These are phyloP conservation scores for Ophiodon elongatus DNA, from an alignment of 2,113 vertebrate species.

Conservation along the genomic window DNA sequence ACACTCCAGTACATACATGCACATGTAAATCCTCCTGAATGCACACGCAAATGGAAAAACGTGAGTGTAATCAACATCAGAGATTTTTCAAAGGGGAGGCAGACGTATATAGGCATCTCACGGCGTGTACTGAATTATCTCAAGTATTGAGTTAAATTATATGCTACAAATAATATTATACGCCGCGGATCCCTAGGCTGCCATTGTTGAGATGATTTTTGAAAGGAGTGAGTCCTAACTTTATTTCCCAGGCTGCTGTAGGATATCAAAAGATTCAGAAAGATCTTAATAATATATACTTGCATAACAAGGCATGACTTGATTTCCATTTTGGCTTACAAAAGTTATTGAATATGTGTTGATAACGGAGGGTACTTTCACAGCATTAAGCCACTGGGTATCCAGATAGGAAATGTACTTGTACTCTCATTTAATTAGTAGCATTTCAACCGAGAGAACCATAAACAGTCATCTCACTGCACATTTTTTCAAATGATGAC, in stretches of 20 bases:
- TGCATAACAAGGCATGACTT: constrained; percentile 42
- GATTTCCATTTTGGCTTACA: constrained; percentile 54
- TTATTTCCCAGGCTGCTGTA: constrained; percentile 61
- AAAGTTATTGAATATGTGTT: constrained; percentile 60
- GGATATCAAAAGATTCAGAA: constrained; percentile 47
- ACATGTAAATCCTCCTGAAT: constrained; percentile 5
- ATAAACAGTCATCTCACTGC: constrained; percentile 37
- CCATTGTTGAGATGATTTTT: constrained; percentile 45
- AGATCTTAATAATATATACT: constrained; percentile 46
- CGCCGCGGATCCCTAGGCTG: constrained; percentile 47
- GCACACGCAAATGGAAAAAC: constrained; percentile 2
- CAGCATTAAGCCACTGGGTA: constrained; percentile 30
- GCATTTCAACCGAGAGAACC: constrained; percentile 33
- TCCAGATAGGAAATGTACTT: constrained; percentile 18
- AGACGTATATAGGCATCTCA: constrained; percentile 15
- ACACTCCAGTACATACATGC: not conserved
- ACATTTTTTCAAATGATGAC: constrained; percentile 32
- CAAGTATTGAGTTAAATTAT: constrained; percentile 56
- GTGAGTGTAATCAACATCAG: constrained; percentile 3
- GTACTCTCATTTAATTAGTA: constrained; percentile 59
- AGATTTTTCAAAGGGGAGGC: constrained; percentile 48
- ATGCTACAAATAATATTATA: constrained; percentile 28
- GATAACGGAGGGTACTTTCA: constrained; percentile 39
- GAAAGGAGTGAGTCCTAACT: constrained; percentile 45
- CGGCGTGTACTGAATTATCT: constrained; percentile 44